Evolutionary conservation across 2,797 vertebrate genomes (phyloP), one percentile per base, ranked within the genome.

Genomic region (Pogonophryne albipinna): DNA sequence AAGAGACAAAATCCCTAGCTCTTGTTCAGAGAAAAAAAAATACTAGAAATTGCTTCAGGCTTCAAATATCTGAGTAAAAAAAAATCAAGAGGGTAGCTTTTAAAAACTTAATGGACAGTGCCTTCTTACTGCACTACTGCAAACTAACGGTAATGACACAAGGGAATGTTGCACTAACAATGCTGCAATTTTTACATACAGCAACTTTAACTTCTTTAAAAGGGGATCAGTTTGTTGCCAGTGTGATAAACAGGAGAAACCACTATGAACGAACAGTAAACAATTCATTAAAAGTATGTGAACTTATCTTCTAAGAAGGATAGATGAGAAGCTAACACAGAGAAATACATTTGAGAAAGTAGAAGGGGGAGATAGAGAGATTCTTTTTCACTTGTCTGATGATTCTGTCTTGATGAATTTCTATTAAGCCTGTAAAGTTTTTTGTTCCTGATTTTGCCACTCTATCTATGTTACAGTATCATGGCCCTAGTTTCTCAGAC

Each of bases 401-500:
- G 78, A 62, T 79, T 78, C 59, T 66, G 50, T 63, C 66, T 50
- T 55, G 17, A 57, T 34, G n/a, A 13, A 59, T 49, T 59, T 58
- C 49, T 49, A n/a, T 52, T 15, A 53, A 55, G 15, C 12, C 17
- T 56, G 44, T 76, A 50, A 66, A 71, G 50, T 68, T 52, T 23
- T 81, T 75, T 85, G 27, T 88, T 65, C 34, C 34, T 86, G 59
- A 90, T 85, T 85, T 62, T 82, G 74, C 49, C 72, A 83, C 73
- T 80, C 70, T 79, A 85, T 66, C 60, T 67, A 90, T 86, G 87
- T 86, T 75, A 38, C 34, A 9, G 34, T 38, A 82, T 82, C 83
- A 91, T 87, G 86, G 76, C 83, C 90, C 74, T 53, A 45, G 34
- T 74, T 87, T 88, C 88, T 90, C 75, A 83, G 72, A 75, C 80